Conservation (phyloP, 1,140 invertebrate genomes). For the Paraescarpia echinospica region DNA sequence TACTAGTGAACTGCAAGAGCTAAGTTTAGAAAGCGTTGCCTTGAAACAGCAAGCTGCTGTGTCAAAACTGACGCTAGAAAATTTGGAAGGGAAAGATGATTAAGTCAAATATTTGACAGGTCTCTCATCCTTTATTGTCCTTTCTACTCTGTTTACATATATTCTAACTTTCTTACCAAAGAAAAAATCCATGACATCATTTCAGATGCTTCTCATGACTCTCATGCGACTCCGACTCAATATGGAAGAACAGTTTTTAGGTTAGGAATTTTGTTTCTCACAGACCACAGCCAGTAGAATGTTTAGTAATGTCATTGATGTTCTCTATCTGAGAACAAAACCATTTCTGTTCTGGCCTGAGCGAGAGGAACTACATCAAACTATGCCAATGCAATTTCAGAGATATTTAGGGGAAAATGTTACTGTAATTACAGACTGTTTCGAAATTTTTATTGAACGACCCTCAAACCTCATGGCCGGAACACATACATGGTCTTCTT, state of each 20-base stretch:
- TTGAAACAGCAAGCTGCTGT: slow-evolving; percentile 15
- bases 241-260: neutral
- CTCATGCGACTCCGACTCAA: slow-evolving; percentile 1
- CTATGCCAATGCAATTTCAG: no score
- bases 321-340: slow-evolving; percentile 4
- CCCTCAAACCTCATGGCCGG: slow-evolving; percentile 1
- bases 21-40: neutral
- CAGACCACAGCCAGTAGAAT: neutral
- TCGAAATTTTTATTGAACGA: neutral
- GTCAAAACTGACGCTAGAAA: slow-evolving; percentile 2
- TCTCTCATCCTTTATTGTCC: slow-evolving; percentile 8
- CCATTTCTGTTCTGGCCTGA: slow-evolving; percentile 12
- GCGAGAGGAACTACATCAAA: no score
- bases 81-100: slow-evolving; percentile 11
- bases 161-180: neutral
- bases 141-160: neutral
- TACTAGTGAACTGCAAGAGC: neutral
- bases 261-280: neutral
- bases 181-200: neutral
- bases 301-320: slow-evolving; percentile 7
- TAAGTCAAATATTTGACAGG: slow-evolving; percentile 9
- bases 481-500: slow-evolving; percentile 12
- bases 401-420: no score
- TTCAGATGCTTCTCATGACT: slow-evolving; percentile 14
- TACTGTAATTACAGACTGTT: no score